phyloP scores from a whole-genome alignment of 2,888 invertebrate species.

The Lathronympha strigana region DNA sequence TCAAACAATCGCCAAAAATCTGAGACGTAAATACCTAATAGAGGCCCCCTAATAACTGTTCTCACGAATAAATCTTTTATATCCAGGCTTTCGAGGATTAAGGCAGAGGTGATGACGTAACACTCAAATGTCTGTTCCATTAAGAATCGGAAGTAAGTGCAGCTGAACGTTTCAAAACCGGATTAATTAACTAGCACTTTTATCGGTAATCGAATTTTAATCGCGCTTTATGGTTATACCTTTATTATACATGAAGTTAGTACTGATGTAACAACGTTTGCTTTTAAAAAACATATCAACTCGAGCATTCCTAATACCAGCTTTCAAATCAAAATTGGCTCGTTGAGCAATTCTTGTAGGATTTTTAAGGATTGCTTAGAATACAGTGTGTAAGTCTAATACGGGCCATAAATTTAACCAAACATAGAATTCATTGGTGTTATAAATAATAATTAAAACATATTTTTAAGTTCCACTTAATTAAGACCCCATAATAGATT shows the following conservation, averaged over 20 bases:
- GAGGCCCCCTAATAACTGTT: neutral
- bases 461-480: no score
- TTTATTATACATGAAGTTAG: neutral
- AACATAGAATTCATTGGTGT: no score
- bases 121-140: constrained; percentile 18
- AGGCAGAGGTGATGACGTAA: constrained; percentile 12
- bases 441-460: no score
- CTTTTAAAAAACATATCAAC: neutral
- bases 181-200: constrained; percentile 17
- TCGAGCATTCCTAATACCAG: neutral
- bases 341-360: no score
- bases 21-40: no score
- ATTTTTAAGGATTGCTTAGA: no score
- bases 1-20: no score
- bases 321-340: no score
- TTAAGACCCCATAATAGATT: no score
- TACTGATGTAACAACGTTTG: constrained; percentile 11
- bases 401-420: no score
- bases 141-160: constrained; percentile 11
- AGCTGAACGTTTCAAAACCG: constrained; percentile 9
- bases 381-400: no score
- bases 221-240: constrained; percentile 10
- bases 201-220: constrained; percentile 26
- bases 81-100: neutral
- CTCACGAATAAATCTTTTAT: neutral